Evolutionary conservation across 2,888 invertebrate genomes (phyloP), one percentile per base, ranked within the genome.

Genomic region (Luffia ferchaultella): DNA sequence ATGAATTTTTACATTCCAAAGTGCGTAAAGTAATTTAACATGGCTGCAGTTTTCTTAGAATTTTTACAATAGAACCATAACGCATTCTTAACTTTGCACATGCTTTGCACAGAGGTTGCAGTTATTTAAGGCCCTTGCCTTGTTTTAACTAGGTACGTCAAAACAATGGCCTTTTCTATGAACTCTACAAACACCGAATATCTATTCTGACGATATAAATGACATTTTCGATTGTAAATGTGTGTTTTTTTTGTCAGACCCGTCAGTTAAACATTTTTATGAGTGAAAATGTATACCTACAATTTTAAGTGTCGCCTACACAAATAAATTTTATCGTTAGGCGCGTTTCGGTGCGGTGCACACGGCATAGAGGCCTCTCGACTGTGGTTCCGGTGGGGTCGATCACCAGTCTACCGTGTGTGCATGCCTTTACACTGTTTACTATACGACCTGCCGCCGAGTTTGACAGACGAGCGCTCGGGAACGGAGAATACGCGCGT

Each of bases 381-480:
- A 84, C 66, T 83, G 83, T 83, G 77, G 77, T 84, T 85, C 85
- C 85, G 84, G 85, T 84, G 71, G 84, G 83, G 84, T 80, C 82
- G 80, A 78, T 82, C 79, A 80, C 79, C 73, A 72, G 59, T 56
- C 30, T 12, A 62, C 58, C 57, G 73, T 73, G 73, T 72, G 65
- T 65, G 63, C 72, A 61, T 61, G 61, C 68, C 76, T 72, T 76
- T 70, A 17, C 3, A n/a, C 17, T 16, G 43, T 16, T 42, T 42
- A n/a, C 16, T 42, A n/a, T n/a, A 17, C 43, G 43, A n/a, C n/a
- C 17, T n/a, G 43, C 17, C 43, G 16, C 43, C 7, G 7, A n/a
- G 7, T n/a, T 5, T 42, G 16, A 42, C n/a, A n/a, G n/a, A 42
- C 43, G 43, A 3, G 5, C 65, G 65, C 64, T 70, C 65, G 63